Percentiles rank a stretch among this genome's conserved stretches.
phyloP scores from a whole-genome alignment of 2,797 vertebrate genomes.

The Gephyroberyx darwinii region DNA sequence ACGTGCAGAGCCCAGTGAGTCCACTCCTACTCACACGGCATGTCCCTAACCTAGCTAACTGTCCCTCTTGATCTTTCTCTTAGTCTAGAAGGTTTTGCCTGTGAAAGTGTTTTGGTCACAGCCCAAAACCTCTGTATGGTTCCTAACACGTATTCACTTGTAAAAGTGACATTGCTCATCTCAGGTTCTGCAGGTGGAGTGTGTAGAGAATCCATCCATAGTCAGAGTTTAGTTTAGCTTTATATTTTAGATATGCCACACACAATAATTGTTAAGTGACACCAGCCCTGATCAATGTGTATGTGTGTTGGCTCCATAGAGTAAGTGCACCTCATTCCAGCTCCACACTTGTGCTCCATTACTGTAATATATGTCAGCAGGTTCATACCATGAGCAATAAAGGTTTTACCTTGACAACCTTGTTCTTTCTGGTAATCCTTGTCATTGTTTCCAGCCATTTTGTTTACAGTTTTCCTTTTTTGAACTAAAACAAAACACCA shows the following conservation, averaged over 20 bases:
- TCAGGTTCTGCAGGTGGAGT: constrained; percentile 33
- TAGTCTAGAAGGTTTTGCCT: too few relatives aligned
- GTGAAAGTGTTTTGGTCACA: not conserved
- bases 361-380: constrained; percentile 23
- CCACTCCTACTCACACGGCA: too few relatives aligned
- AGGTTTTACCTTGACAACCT: constrained; percentile 49
- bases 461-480: not conserved
- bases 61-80: too few relatives aligned
- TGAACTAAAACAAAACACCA: not conserved
- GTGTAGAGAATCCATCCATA: not conserved
- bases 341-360: constrained; percentile 6
- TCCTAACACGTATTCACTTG: not conserved
- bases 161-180: constrained; percentile 11
- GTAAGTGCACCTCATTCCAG: constrained; percentile 49
- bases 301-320: constrained; percentile 1
- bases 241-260: too few relatives aligned
- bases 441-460: not conserved
- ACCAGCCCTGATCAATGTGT: not conserved
- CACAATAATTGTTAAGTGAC: constrained; percentile 8
- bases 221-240: not conserved
- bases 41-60: too few relatives aligned
- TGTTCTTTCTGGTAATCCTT: not conserved
- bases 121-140: not conserved
- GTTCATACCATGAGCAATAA: constrained; percentile 60
- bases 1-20: too few relatives aligned